Conservation (phyloP, 2,888 invertebrate genomes). For the Tinea pellionella region DNA sequence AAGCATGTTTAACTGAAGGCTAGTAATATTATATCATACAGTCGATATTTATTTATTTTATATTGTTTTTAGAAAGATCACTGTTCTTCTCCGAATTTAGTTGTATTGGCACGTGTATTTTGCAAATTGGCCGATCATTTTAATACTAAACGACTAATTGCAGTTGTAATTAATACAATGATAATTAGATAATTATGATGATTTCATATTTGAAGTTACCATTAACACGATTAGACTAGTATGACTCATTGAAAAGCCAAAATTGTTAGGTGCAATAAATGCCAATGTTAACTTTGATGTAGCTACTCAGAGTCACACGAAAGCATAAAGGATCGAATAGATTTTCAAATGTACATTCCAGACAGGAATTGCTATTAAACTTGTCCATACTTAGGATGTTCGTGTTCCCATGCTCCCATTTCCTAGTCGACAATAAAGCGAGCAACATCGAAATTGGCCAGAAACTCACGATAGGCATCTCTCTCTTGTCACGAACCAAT, state of each 20-base stretch:
- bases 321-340: neutral
- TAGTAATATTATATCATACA: too few relatives aligned
- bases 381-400: conserved; percentile 6
- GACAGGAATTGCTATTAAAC: neutral
- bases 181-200: neutral
- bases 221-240: neutral
- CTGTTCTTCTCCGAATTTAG: too few relatives aligned
- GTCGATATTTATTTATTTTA: too few relatives aligned
- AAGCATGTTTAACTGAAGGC: too few relatives aligned
- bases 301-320: neutral
- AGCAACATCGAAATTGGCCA: conserved; percentile 59
- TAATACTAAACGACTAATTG: neutral
- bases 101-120: too few relatives aligned
- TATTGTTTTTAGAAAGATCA: too few relatives aligned
- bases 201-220: neutral
- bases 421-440: conserved; percentile 45
- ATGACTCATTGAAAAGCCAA: conserved; percentile 1
- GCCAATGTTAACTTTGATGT: neutral
- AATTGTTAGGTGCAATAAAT: neutral
- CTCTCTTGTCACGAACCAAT: conserved; percentile 65
- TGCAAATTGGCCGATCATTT: too few relatives aligned
- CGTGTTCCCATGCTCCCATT: conserved; percentile 63
- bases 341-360: neutral
- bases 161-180: neutral
- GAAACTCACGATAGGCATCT: conserved; percentile 68